Conservation (phyloP, 2,113 vertebrate genomes). For the Acanthochromis polyacanthus region DNA sequence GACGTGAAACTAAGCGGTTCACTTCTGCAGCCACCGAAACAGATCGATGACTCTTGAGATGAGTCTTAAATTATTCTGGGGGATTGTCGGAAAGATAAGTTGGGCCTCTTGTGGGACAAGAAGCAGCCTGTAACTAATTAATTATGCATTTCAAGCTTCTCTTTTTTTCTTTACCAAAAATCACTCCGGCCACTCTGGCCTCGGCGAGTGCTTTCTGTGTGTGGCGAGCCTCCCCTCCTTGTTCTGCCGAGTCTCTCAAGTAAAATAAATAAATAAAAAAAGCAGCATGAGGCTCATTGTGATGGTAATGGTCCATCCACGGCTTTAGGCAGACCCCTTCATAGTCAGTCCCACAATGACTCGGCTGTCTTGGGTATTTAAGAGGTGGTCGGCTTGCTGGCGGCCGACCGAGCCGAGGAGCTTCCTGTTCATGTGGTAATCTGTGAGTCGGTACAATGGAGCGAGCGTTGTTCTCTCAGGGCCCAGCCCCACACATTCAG, state of each 20-base stretch:
- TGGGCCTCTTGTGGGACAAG: constrained; percentile 9
- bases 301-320: constrained; percentile 72
- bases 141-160: constrained; percentile 59
- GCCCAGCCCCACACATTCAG: constrained; percentile 59
- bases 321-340: constrained; percentile 52
- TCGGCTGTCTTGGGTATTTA: constrained; percentile 60
- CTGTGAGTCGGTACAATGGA: constrained; percentile 63
- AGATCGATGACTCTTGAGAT: constrained; percentile 23
- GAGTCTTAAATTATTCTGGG: constrained; percentile 23
- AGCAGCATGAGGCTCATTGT: constrained; percentile 68
- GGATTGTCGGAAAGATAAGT: constrained; percentile 23
- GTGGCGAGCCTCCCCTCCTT: constrained; percentile 48
- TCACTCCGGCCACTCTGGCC: constrained; percentile 40
- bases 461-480: constrained; percentile 45
- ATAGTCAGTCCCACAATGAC: constrained; percentile 69
- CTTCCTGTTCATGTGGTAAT: constrained; percentile 83
- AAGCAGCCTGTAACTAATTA: constrained; percentile 62
- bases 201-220: constrained; percentile 37
- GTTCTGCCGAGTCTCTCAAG: constrained; percentile 25
- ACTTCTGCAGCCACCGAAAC: not conserved
- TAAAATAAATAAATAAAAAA: constrained; percentile 22
- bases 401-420: constrained; percentile 53
- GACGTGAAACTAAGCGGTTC: not conserved
- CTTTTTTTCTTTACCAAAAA: constrained; percentile 38
- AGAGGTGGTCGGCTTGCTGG: constrained; percentile 64